Base-by-base conservation (phyloP, 2,888 invertebrate species). In the Lucinisca nassula region DNA sequence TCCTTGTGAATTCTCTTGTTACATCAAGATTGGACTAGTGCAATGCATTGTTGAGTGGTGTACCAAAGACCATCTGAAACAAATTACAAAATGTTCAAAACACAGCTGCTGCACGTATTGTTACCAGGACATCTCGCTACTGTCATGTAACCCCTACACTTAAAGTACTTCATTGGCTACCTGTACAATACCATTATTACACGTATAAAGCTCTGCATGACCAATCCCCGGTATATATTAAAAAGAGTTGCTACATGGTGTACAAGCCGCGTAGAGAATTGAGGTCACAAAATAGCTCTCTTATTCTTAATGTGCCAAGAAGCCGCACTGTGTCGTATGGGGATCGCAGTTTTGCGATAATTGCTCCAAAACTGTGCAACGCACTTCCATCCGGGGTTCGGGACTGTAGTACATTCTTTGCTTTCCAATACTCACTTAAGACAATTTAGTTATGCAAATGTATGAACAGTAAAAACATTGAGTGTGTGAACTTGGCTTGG, bases 301-400 rank as follows among this genome's bases (percentile, higher is more conserved):
- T 74, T 21, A 32, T 70, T 55, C 70, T 88, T 21, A 61, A 79
- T 17, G 84, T 88, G 17, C 88, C 84, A 72, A 84, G 55, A 87
- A 73, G 37, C 51, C 74, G 79, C 14, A 82, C 79, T 27, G 76
- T 79, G n/a, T 72, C 74, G 24, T 82, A 82, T 70, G 88, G 88
- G 3, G 84, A 84, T 37, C 61, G 76, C 27, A 76, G 79, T 51
- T 88, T 81, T 61, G 55, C 70, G 49, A 21, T 75, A 37, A 72
- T 74, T 14, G 83, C 88, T 32, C n/a, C n/a, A n/a, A n/a, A n/a
- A n/a, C n/a, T n/a, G 35, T 84, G 84, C 81, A 87, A 84, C 45
- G 73, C 83, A 17, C 81, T 87, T 14, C 83, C 82, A 75, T 21
- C 75, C n/a, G n/a, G n/a, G n/a, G n/a, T n/a, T n/a, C n/a, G 0